Evolutionary conservation across 2,888 invertebrate species (phyloP), one percentile per base, ranked within the genome.

Genomic region (Leptothorax acervorum): DNA sequence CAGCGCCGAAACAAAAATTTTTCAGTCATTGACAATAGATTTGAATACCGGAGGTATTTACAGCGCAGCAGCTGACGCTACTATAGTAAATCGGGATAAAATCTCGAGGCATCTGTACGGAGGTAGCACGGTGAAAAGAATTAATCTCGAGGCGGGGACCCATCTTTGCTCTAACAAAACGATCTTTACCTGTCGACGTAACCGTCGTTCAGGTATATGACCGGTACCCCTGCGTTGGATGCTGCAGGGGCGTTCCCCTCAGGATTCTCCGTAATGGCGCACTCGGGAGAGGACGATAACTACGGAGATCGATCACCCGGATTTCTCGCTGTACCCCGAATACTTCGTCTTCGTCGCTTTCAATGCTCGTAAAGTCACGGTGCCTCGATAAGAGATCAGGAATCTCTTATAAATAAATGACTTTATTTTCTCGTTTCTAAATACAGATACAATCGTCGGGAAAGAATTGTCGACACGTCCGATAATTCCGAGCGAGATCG

Each of bases 191-290:
- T 90, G 87, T 89, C 90, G 55, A 90, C 92, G 70, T 91, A 93
- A 89, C 93, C 90, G 83, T 71, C 79, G 48, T 88, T 91, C 35
- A 89, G 73, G 12, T 88, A 82, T 63, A 91, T 88, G 62, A 81
- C 86, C 65, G 90, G 86, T 76, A 90, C 83, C 91, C 91, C 91
- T 90, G 91, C 91, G 53, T 83, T 83, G 11, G 82, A 66, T 35
- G 87, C 78, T 63, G 91, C 93, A 92, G 92, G 92, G 92, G 83
- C 88, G 74, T 92, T 89, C 82, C 91, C 89, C 82, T 83, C 88
- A 57, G 76, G 83, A 73, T 84, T 86, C 91, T 93, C 93, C 93
- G 93, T 93, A 91, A 90, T 93, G 92, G 83, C 70, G 85, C 73
- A 60, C 84, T 53, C 53, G 62, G 42, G 51, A 42, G 66, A 62